phyloP scores from a whole-genome alignment of 1,140 invertebrate species.

The Elymnias hypermnestra region DNA sequence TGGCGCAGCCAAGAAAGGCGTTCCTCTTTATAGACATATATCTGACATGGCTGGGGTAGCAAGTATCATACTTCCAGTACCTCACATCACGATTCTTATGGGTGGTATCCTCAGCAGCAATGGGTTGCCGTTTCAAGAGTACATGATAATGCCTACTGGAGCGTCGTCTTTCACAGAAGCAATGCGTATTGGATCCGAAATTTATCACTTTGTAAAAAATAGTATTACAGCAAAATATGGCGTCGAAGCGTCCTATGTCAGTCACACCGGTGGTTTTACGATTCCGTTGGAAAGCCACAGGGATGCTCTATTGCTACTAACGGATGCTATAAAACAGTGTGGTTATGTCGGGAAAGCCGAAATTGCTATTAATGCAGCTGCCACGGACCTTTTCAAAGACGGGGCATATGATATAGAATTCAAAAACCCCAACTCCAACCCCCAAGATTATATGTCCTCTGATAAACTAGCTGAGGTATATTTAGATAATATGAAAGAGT shows the following conservation, averaged over 20 bases:
- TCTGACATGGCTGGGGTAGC: slow-evolving; percentile 94
- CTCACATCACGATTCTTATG: slow-evolving; percentile 98
- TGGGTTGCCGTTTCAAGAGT: slow-evolving; percentile 98
- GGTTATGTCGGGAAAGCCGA: slow-evolving; percentile 92
- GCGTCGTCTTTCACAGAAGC: slow-evolving; percentile 94
- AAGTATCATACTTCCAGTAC: slow-evolving; percentile 94
- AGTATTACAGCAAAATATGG: slow-evolving; percentile 94
- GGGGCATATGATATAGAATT: slow-evolving; percentile 96
- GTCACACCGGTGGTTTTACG: slow-evolving; percentile 98
- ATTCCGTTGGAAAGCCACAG: slow-evolving; percentile 96
- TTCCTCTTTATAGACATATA: slow-evolving; percentile 91
- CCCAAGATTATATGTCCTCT: slow-evolving; percentile 83
- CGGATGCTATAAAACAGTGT: slow-evolving; percentile 92
- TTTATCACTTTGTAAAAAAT: slow-evolving; percentile 95
- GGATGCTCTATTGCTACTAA: slow-evolving; percentile 92
- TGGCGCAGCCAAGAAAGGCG: slow-evolving; percentile 93
- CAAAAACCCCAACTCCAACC: slow-evolving; percentile 94
- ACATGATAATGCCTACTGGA: slow-evolving; percentile 92
- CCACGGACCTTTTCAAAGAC: slow-evolving; percentile 93
- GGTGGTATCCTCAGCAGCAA: slow-evolving; percentile 98
- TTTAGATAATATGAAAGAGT: slow-evolving; percentile 91
- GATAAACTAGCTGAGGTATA: slow-evolving; percentile 92
- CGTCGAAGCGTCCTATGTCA: slow-evolving; percentile 94
- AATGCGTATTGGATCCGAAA: slow-evolving; percentile 97
- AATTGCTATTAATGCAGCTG: slow-evolving; percentile 98